Conservation (phyloP, 2,113 vertebrate species). For the Melanerpes formicivorus region DNA sequence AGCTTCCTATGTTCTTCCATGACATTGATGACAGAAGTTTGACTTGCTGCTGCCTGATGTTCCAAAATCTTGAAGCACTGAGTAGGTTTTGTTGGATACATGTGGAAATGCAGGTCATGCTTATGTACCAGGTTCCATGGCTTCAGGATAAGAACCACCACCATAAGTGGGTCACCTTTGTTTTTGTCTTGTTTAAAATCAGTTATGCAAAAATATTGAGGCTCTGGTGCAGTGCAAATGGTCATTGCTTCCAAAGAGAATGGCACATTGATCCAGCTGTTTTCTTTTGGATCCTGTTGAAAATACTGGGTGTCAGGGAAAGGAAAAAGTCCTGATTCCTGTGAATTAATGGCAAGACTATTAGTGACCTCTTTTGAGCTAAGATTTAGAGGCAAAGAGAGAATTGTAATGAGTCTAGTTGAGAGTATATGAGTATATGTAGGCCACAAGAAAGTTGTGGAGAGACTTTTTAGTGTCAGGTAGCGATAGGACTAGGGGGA, state of each 20-base stretch:
- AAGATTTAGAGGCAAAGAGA: neutral
- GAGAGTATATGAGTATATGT: no score
- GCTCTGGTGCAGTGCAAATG: neutral
- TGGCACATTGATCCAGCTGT: neutral
- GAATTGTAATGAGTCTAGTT: neutral
- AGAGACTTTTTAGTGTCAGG: no score
- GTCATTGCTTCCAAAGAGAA: neutral
- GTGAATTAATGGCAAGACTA: neutral
- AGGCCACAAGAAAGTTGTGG: no score
- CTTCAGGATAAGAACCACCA: neutral
- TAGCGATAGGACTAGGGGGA: no score
- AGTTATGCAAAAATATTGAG: neutral
- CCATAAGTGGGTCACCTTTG: neutral
- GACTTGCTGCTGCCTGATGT: neutral
- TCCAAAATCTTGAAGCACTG: neutral
- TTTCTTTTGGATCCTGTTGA: neutral
- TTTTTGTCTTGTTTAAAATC: neutral
- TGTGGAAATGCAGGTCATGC: neutral
- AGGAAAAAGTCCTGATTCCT: neutral
- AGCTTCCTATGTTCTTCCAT: neutral
- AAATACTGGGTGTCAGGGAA: neutral
- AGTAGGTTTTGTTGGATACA: neutral
- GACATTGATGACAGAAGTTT: neutral
- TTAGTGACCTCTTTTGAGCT: neutral
- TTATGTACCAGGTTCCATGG: neutral